Evolutionary conservation across 2,113 vertebrate genomes (phyloP).

Genomic region (Lamprotornis superbus): DNA sequence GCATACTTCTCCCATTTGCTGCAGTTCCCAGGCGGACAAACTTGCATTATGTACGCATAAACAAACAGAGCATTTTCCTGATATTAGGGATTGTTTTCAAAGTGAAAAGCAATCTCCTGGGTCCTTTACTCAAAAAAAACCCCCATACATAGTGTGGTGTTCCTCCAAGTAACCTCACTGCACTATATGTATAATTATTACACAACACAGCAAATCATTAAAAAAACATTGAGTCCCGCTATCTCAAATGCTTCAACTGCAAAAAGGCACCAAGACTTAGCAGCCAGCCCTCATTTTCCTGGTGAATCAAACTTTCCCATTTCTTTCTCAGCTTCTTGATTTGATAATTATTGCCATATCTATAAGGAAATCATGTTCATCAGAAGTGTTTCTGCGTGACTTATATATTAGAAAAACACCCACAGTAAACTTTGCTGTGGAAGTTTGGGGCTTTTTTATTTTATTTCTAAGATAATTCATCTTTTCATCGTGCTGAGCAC

Average conservation of each 20-base stretch:
- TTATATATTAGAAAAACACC: background rate
- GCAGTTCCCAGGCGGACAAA: slow-evolving; percentile 90
- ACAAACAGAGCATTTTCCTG: slow-evolving; percentile 89
- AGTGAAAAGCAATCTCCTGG: slow-evolving; percentile 83
- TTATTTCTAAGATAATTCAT: background rate
- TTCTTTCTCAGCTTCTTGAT: background rate
- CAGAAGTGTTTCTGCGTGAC: background rate
- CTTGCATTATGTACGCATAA: slow-evolving; percentile 95
- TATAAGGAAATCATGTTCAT: slow-evolving; percentile 28
- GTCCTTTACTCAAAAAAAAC: slow-evolving; percentile 64
- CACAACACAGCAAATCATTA: slow-evolving; percentile 56
- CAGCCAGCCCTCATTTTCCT: slow-evolving; percentile 22
- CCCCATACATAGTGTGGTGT: background rate
- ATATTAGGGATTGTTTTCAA: slow-evolving; percentile 92
- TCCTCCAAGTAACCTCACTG: slow-evolving; percentile 66
- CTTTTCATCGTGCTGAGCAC: slow-evolving; percentile 20
- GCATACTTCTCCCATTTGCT: slow-evolving; percentile 97
- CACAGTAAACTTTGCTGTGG: slow-evolving; percentile 48
- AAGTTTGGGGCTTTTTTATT: background rate
- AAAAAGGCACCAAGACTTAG: slow-evolving; percentile 27
- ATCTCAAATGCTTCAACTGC: slow-evolving; percentile 55
- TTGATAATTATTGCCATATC: slow-evolving; percentile 33
- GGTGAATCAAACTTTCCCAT: slow-evolving; percentile 14
- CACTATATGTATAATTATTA: slow-evolving; percentile 58
- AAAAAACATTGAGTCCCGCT: slow-evolving; percentile 63